phyloP scores from a whole-genome alignment of 1,140 invertebrate species.

The Eupristina koningsbergeri region DNA sequence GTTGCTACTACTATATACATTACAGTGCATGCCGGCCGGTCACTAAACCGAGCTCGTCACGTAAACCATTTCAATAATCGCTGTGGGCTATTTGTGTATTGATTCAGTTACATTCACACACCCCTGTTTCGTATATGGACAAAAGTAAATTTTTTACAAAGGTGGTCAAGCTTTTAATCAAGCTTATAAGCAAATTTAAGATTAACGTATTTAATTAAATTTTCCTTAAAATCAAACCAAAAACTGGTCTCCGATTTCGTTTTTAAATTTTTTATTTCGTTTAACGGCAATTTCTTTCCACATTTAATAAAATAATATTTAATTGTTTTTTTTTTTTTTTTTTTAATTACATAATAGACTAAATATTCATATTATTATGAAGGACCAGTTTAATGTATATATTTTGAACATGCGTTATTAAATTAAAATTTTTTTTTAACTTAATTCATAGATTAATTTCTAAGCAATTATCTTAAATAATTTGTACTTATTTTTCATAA shows the following conservation, averaged over 20 bases:
- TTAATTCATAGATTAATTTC: too few species aligned
- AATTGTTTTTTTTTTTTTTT: too few species aligned
- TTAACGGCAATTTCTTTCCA: too few species aligned
- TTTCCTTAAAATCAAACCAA: background rate
- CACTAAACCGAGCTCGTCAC: constrained; percentile 8
- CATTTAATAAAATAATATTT: too few species aligned
- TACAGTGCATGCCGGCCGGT: background rate
- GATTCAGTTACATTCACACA: background rate
- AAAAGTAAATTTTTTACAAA: background rate
- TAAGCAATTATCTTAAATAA: too few species aligned
- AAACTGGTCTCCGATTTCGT: background rate
- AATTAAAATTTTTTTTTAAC: too few species aligned
- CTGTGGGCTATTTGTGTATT: constrained; percentile 12
- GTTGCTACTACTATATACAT: constrained; percentile 8
- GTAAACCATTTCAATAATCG: background rate
- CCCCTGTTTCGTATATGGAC: background rate
- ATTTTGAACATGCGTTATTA: too few species aligned
- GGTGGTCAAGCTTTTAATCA: background rate
- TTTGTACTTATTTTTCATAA: too few species aligned
- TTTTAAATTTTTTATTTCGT: too few species aligned
- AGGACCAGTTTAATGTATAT: too few species aligned
- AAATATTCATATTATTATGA: too few species aligned
- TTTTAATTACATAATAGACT: too few species aligned
- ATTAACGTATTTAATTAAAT: background rate
- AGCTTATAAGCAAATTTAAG: background rate